phyloP scores from a whole-genome alignment of 2,888 invertebrate species.

The Dermolepida albohirtum region DNA sequence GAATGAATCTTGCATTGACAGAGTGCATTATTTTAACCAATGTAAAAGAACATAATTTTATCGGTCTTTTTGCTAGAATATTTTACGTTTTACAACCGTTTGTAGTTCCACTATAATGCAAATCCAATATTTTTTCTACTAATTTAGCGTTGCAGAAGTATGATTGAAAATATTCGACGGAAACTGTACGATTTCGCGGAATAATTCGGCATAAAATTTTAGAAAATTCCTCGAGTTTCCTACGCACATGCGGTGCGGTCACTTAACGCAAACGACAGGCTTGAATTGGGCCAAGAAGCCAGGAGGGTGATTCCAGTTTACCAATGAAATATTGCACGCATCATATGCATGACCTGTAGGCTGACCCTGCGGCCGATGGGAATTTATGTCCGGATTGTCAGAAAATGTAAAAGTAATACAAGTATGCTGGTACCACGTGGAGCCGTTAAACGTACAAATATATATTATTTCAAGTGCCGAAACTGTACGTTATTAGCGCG shows the following conservation, averaged over 20 bases:
- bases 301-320: constrained; percentile 13
- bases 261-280: background rate
- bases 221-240: constrained; percentile 4
- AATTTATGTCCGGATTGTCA: constrained; percentile 30
- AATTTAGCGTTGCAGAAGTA: too few relatives aligned
- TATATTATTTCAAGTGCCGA: too few relatives aligned
- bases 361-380: constrained; percentile 29
- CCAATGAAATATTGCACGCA: constrained; percentile 25
- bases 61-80: too few relatives aligned
- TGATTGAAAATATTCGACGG: too few relatives aligned
- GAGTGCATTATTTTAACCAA: too few relatives aligned
- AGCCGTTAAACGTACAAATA: background rate
- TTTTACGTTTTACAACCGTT: too few relatives aligned
- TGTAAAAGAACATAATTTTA: too few relatives aligned
- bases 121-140: too few relatives aligned
- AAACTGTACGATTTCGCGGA: too few relatives aligned
- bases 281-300: constrained; percentile 12
- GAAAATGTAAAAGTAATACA: constrained; percentile 24
- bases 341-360: constrained; percentile 25
- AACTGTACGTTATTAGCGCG: too few relatives aligned
- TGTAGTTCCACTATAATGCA: too few relatives aligned
- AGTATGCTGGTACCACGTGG: constrained; percentile 21
- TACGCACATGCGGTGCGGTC: background rate
- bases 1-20: too few relatives aligned
- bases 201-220: background rate